These are phyloP conservation scores for Liasis olivaceus DNA, from an alignment of 2,797 vertebrate genomes.

Conservation along the genomic window DNA sequence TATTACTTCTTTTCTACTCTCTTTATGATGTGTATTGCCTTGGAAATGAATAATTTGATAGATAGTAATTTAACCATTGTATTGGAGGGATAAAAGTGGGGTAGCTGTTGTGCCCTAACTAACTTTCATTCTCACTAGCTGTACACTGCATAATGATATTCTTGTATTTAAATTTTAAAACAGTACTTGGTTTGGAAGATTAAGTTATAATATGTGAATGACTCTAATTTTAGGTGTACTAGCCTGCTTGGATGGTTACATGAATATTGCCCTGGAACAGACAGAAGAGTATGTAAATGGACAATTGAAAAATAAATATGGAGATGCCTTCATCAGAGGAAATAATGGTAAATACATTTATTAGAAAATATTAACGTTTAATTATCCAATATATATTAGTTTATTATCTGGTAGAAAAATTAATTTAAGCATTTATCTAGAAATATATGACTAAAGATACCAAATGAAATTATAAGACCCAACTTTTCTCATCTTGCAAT, in stretches of 20 bases:
- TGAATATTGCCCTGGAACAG: conserved; percentile 99
- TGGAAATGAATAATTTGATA: no score
- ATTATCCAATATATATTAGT: not conserved
- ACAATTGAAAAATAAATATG: conserved; percentile 98
- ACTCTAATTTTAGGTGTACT: conserved; percentile 84
- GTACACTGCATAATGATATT: not conserved
- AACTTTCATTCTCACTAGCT: not conserved
- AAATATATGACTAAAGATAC: not conserved
- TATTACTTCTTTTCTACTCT: not conserved
- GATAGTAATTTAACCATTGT: not conserved
- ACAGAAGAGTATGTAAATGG: conserved; percentile 99
- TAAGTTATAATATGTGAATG: conserved; percentile 15
- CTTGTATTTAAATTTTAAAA: conserved; percentile 23
- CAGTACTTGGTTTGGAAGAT: conserved; percentile 2
- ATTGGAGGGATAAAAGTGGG: not conserved
- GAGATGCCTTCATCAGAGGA: conserved; percentile 96
- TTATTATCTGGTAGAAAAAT: not conserved
- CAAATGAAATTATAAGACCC: not conserved
- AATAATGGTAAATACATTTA: conserved; percentile 87
- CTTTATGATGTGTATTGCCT: no score
- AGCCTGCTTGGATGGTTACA: conserved; percentile 97
- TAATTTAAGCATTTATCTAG: not conserved
- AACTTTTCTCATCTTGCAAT: not conserved
- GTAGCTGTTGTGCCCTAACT: not conserved
- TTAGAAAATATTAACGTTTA: not conserved